Base-by-base conservation (phyloP, 2,797 vertebrate species). In the Lagodon rhomboides region DNA sequence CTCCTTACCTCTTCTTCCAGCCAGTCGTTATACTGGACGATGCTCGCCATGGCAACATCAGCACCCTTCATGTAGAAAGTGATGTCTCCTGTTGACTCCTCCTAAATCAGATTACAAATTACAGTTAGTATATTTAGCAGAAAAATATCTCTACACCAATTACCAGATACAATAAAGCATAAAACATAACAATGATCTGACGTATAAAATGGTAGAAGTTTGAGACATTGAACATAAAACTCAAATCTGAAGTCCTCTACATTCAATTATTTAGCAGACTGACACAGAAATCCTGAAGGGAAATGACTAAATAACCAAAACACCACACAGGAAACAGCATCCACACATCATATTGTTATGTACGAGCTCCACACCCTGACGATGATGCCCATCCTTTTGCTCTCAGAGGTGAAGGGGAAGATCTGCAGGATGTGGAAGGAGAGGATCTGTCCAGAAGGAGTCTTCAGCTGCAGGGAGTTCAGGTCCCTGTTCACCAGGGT, bases 1-100 rank as follows among this genome's bases (percentile, higher is more conserved):
- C 23, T 44, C 8, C 61, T 90, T 93, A 99, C 98, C 96, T 99
- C 98, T 81, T 99, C 98, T 68, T 99, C 98, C 83, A 99, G 78
- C 98, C 98, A 99, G 83, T 99, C 98, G 18, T 98, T 99, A 85
- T 99, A 99, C 91, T 99, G 98, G 73, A 99, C 98, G 62, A 99
- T 97, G 92, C 95, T 94, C 60, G 98, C 95, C 98, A 99, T 99
- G 44, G 96, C 98, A 58, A 97, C 96, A 34, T 99, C 98, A 1
- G 98, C 98, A 0, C 98, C 98, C 88, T 99, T 99, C 97, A 99
- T 98, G 79, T 99, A 99, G 91, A 99, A 98, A 0, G 97, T 97
- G 90, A 99, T 98, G 72, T 99, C 98, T 59, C 97, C 97, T 0
- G 97, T 97, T 55, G 96, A 95, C 91, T 99, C 98, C 72, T 99